Conservation (phyloP, 2,113 vertebrate genomes). For the Elgaria multicarinata region DNA sequence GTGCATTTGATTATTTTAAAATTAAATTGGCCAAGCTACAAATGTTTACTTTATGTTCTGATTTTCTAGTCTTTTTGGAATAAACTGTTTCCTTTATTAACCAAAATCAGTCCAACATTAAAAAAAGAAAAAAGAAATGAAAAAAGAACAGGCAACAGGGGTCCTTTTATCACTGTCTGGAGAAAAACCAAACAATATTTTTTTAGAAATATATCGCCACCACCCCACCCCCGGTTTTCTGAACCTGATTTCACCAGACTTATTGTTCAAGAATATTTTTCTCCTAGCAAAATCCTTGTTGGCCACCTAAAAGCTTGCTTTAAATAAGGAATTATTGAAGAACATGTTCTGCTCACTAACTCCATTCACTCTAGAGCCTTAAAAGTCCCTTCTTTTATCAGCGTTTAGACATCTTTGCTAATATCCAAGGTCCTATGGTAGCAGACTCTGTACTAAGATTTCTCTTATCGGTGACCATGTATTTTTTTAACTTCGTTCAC, state of each 20-base stretch:
- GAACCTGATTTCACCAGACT: background rate
- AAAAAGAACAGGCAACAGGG: no score
- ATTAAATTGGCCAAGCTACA: slow-evolving; percentile 30
- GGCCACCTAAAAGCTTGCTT: background rate
- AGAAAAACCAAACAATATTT: background rate
- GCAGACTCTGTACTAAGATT: slow-evolving; percentile 2
- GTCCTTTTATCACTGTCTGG: slow-evolving; percentile 23
- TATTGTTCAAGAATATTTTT: slow-evolving; percentile 17
- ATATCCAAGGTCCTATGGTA: background rate
- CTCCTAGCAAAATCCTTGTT: background rate
- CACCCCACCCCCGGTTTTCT: background rate
- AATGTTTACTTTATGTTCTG: slow-evolving; percentile 24
- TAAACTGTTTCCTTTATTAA: slow-evolving; percentile 31
- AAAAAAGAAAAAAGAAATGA: no score
- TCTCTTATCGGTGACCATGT: slow-evolving; percentile 28
- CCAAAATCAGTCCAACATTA: slow-evolving; percentile 12
- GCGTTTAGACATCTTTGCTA: background rate
- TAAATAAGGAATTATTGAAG: background rate
- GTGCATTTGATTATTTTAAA: slow-evolving; percentile 18
- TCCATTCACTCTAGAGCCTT: background rate
- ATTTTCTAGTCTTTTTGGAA: background rate
- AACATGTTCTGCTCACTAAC: slow-evolving; percentile 1
- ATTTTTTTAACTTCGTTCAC: slow-evolving; percentile 43
- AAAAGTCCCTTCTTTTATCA: background rate
- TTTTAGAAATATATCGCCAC: background rate